phyloP scores from a whole-genome alignment of 2,113 vertebrate genomes.

The Clarias macrocephalus region DNA sequence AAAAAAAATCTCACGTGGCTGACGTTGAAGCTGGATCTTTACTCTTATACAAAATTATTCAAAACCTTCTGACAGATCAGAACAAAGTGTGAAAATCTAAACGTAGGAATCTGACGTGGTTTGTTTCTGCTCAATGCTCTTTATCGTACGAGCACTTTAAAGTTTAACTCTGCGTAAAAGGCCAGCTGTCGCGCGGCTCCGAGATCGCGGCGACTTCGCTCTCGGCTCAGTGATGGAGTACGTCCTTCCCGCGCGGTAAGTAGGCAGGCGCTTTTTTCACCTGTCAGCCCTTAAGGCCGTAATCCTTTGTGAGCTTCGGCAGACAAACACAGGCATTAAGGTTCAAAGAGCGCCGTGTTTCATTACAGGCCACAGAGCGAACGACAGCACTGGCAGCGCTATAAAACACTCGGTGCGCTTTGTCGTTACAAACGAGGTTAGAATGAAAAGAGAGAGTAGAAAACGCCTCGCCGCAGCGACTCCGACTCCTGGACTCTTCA shows the following conservation, averaged over 20 bases:
- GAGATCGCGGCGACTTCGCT: not conserved
- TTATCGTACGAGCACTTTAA: not conserved
- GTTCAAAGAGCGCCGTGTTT: constrained; percentile 12
- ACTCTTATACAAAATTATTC: not conserved
- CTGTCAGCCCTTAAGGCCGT: not conserved
- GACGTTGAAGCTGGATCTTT: not conserved
- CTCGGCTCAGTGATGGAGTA: not conserved
- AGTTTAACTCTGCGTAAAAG: not conserved
- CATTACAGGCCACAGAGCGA: not conserved
- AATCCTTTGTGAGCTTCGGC: not conserved
- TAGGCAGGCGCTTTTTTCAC: not conserved
- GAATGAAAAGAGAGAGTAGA: not conserved
- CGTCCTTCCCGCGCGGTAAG: not conserved
- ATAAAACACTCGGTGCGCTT: not conserved
- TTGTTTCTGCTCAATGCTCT: not conserved
- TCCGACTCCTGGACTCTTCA: not conserved
- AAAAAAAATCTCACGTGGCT: not conserved
- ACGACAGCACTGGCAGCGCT: not conserved
- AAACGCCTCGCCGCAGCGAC: not conserved
- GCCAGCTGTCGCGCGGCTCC: not conserved
- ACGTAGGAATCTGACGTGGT: not conserved
- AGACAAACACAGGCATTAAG: constrained; percentile 4
- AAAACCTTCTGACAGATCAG: not conserved
- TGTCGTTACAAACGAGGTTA: not conserved
- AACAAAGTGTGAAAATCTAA: not conserved